Percentiles rank a stretch among this genome's conserved stretches.
phyloP scores from a whole-genome alignment of 23 tunicate genomes.

The Halocynthia roretzi region DNA sequence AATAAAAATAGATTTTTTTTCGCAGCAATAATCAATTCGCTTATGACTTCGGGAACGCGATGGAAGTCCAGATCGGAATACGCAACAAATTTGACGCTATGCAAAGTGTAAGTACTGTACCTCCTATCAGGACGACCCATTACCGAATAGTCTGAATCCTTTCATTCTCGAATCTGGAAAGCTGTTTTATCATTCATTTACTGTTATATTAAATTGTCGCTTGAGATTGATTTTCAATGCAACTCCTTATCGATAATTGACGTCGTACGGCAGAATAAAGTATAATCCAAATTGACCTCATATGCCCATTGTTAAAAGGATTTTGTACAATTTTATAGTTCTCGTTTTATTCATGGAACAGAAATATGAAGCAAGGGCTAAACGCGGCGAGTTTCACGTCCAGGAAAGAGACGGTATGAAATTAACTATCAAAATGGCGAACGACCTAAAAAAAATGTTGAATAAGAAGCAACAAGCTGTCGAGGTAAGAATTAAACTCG shows the following conservation, averaged over 20 bases:
- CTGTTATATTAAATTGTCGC: too few species aligned
- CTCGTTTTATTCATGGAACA: background rate
- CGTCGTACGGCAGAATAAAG: too few species aligned
- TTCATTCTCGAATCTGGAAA: too few species aligned
- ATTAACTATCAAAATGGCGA: slow-evolving; percentile 21
- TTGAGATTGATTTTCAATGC: too few species aligned
- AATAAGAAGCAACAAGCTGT: slow-evolving; percentile 45
- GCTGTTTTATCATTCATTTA: too few species aligned
- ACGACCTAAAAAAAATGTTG: slow-evolving; percentile 44
- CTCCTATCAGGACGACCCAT: background rate
- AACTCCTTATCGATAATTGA: too few species aligned
- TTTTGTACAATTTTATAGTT: too few species aligned
- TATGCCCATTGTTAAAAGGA: too few species aligned
- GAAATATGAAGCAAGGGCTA: background rate
- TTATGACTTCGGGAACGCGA: slow-evolving; percentile 19
- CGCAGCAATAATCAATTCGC: slow-evolving; percentile 41
- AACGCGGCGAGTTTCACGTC: background rate
- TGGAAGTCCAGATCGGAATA: slow-evolving; percentile 10
- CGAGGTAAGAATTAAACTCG: slow-evolving; percentile 14
- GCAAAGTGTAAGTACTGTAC: slow-evolving; percentile 27
- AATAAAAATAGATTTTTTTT: background rate
- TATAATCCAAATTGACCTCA: too few species aligned
- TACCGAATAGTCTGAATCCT: background rate
- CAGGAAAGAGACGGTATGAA: slow-evolving; percentile 27
- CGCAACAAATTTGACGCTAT: slow-evolving; percentile 27